A percentile compares a stretch with the other conserved stretches of the same genome.
Evolutionary conservation across 2,113 vertebrate species (phyloP).

Genomic region (Epinephelus cyanopodus): DNA sequence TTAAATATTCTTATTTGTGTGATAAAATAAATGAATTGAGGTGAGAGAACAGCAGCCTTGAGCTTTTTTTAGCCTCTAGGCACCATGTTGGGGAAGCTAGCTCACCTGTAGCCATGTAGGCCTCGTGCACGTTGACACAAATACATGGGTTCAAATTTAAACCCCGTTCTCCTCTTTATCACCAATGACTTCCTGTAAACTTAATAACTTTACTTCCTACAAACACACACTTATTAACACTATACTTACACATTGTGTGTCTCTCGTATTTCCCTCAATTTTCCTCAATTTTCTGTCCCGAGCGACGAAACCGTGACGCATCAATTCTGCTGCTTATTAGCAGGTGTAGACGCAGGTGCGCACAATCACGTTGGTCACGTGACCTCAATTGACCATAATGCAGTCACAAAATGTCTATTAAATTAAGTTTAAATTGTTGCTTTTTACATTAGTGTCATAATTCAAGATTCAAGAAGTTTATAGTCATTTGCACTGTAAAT

Average conservation of each 20-base stretch:
- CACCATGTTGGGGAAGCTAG: not conserved
- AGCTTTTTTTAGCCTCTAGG: no score
- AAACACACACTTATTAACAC: not conserved
- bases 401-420: no score
- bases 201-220: not conserved
- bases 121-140: not conserved
- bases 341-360: not conserved
- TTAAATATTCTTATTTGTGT: not conserved
- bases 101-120: constrained; percentile 4
- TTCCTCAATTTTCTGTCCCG: not conserved
- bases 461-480: no score
- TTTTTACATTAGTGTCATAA: no score
- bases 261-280: not conserved
- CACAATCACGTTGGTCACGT: not conserved
- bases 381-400: not conserved
- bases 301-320: constrained; percentile 11
- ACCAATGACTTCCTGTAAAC: not conserved
- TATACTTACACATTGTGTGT: not conserved
- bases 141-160: not conserved
- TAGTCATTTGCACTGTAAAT: no score
- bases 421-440: no score
- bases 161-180: not conserved
- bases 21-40: not conserved
- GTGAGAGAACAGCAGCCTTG: not conserved
- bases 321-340: not conserved